phyloP scores from a whole-genome alignment of 2,888 invertebrate genomes.

The Idaea aversata region DNA sequence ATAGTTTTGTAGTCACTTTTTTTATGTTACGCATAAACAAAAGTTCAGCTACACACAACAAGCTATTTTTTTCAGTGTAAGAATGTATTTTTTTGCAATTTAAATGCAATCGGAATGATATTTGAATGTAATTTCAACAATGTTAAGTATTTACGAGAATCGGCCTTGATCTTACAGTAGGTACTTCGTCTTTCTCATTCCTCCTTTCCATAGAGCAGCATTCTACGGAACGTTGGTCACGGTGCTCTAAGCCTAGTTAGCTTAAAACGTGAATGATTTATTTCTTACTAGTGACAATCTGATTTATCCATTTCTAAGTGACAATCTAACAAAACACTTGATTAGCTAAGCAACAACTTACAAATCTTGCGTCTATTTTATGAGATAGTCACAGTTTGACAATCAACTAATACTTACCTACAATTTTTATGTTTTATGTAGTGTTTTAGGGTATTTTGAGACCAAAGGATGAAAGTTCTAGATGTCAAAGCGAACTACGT shows the following conservation, averaged over 20 bases:
- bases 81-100: too few species aligned
- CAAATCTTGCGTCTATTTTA: background rate
- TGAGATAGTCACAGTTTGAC: background rate
- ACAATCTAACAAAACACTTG: background rate
- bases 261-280: background rate
- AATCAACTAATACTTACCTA: background rate
- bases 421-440: background rate
- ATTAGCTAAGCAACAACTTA: background rate
- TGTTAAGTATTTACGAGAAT: too few species aligned
- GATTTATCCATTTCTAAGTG: background rate
- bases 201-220: background rate
- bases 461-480: too few species aligned
- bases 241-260: background rate
- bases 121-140: too few species aligned
- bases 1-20: too few species aligned
- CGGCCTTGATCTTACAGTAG: too few species aligned
- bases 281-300: background rate
- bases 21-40: too few species aligned
- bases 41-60: too few species aligned
- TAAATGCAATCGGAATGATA: too few species aligned
- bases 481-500: too few species aligned
- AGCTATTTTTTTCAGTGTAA: too few species aligned
- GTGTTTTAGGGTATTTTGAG: too few species aligned
- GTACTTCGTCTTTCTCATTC: background rate
- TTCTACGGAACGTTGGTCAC: background rate